Percentiles rank a stretch among this genome's conserved stretches.
Conservation (phyloP, 2,113 vertebrate species). For the Trematomus loennbergii region DNA sequence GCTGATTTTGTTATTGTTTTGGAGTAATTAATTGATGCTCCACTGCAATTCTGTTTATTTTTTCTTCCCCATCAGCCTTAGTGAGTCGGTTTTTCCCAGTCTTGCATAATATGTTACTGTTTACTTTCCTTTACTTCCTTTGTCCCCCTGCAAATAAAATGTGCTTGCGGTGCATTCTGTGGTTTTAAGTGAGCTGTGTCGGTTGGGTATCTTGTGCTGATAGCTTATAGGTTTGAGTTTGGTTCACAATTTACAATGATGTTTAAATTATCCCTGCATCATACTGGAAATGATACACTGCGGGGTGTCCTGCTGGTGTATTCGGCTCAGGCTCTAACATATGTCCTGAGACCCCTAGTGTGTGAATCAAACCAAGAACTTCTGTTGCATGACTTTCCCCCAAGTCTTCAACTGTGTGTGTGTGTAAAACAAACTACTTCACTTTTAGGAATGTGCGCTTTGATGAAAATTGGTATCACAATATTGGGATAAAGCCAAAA, state of each 20-base stretch:
- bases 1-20: slow-evolving; percentile 23
- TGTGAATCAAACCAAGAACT: slow-evolving; percentile 20
- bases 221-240: slow-evolving; percentile 25
- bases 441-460: neutral
- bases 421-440: neutral
- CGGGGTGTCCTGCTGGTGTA: slow-evolving; percentile 4
- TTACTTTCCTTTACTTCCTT: slow-evolving; percentile 6
- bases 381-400: neutral
- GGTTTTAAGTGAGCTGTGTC: slow-evolving; percentile 9
- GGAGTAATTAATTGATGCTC: slow-evolving; percentile 22
- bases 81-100: neutral
- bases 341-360: slow-evolving; percentile 11
- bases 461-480: too few relatives aligned
- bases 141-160: neutral
- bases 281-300: slow-evolving; percentile 21
- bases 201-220: neutral
- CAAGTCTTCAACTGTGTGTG: neutral
- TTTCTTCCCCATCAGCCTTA: neutral
- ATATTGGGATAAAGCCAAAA: too few relatives aligned
- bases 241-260: slow-evolving; percentile 22
- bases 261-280: slow-evolving; percentile 20
- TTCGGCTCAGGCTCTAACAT: slow-evolving; percentile 17
- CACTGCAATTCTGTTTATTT: neutral
- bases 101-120: slow-evolving; percentile 11
- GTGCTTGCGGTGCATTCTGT: slow-evolving; percentile 23